Conservation (phyloP, 2,797 vertebrate genomes). For the Gambusia yucatana region DNA sequence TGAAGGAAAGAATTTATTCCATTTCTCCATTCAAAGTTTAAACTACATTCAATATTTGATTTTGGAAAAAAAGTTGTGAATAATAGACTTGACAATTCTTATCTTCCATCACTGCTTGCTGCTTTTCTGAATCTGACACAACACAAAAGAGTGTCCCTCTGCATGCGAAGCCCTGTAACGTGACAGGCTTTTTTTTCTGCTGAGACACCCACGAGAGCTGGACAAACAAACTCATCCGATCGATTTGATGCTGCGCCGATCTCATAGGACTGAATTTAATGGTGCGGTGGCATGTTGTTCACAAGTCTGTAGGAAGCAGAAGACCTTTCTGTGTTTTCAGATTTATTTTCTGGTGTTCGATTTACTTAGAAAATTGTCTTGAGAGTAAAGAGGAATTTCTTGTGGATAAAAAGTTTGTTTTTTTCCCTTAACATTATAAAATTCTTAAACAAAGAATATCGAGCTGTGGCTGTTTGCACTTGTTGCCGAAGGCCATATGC, state of each 20-base stretch:
- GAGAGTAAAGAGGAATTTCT: conserved; percentile 30
- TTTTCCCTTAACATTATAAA: conserved; percentile 31
- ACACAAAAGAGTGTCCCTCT: conserved; percentile 32
- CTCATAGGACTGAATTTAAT: conserved; percentile 61
- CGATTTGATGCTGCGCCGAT: conserved; percentile 58
- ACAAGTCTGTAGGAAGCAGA: conserved; percentile 14
- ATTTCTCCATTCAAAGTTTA: not conserved
- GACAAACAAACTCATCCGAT: conserved; percentile 50
- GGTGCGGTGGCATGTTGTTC: conserved; percentile 32
- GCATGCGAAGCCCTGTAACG: conserved; percentile 34
- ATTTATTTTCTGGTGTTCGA: conserved; percentile 3
- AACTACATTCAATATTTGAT: not conserved
- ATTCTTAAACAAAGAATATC: conserved; percentile 42
- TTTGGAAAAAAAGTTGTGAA: not conserved
- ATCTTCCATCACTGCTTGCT: not conserved
- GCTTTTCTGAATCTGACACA: conserved; percentile 33
- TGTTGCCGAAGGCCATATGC: conserved; percentile 37
- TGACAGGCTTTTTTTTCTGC: conserved; percentile 26
- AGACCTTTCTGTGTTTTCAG: not conserved
- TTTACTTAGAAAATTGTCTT: conserved; percentile 12
- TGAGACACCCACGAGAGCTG: conserved; percentile 37
- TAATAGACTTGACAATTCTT: not conserved
- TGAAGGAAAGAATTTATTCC: not conserved
- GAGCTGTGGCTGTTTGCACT: conserved; percentile 41
- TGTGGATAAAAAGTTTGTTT: conserved; percentile 14